Conservation (phyloP, 2,888 invertebrate species). For the Masnerella sp. region DNA sequence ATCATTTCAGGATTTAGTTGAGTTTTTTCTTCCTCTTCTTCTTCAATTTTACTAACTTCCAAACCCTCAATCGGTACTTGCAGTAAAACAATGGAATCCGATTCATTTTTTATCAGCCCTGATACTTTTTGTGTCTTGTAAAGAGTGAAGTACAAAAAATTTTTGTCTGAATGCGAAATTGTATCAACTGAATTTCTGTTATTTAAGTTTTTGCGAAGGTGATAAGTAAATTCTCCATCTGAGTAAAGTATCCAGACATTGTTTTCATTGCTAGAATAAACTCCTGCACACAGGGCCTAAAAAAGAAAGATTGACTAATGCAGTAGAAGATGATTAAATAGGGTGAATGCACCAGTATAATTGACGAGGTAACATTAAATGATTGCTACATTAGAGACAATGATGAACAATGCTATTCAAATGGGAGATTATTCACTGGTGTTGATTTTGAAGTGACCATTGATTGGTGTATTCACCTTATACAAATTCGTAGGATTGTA, state of each 20-base stretch:
- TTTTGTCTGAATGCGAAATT: constrained; percentile 52
- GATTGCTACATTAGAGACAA: too few species aligned
- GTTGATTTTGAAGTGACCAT: too few species aligned
- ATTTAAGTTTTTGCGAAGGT: constrained; percentile 60
- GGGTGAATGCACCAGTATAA: too few species aligned
- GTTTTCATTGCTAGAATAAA: constrained; percentile 50
- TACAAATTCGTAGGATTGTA: too few species aligned
- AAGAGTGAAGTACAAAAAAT: constrained; percentile 63
- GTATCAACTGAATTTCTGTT: constrained; percentile 37
- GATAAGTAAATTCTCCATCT: constrained; percentile 62
- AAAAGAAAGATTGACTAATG: constrained; percentile 8
- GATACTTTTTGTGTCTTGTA: constrained; percentile 64
- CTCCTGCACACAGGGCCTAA: constrained; percentile 61
- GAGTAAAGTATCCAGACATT: constrained; percentile 67
- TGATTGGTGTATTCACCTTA: too few species aligned
- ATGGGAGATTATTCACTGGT: too few species aligned
- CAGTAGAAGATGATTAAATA: not conserved
- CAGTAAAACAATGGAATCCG: constrained; percentile 21
- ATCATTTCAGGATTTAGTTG: constrained; percentile 68
- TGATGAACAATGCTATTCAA: too few species aligned
- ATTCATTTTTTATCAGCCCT: constrained; percentile 57
- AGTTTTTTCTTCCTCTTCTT: too few species aligned
- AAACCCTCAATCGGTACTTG: constrained; percentile 33
- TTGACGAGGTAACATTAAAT: too few species aligned
- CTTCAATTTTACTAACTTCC: too few species aligned